Base-by-base conservation (phyloP, 2,888 invertebrate species). In the Alitta virens region DNA sequence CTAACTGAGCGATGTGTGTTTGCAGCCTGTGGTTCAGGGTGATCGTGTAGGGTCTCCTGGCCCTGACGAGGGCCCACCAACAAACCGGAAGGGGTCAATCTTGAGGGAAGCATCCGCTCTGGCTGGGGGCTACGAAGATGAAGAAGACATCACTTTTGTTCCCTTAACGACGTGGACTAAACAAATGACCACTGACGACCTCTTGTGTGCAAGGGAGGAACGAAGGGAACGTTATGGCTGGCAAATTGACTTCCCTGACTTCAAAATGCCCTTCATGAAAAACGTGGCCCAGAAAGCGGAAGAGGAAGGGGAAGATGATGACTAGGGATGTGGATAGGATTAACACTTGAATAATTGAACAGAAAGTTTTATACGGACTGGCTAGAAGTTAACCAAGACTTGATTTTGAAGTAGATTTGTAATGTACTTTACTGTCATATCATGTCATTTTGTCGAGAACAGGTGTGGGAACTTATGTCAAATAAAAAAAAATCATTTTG, bases 181-280 rank as follows among this genome's bases (percentile, higher is more conserved):
- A 60, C 78, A 79, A 66, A 68, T 74, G 21, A 76, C 74, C 26
- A 78, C 80, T 1, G 63, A 73, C 49, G 75, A 81, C 56, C 72
- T 81, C 23, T 71, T 82, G 1, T 54, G 64, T 0, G 73, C 76
- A 7, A 75, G 75, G 59, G 73, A 69, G 43, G 63, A 71, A 1
- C 69, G 70, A 23, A 63, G 82, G 18, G 75, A 81, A 2, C 70
- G 79, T 23, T 82, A 75, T 67, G 78, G 79, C 18, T 82, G 81
- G 81, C 77, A 80, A 59, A 78, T 81, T 21, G 82, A 82, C 70
- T 82, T 82, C 63, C 61, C 64, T 16, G 80, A 80, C 65, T 81
- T 79, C 68, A 71, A 77, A 64, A 80, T 79, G 77, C 80, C 80
- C 2, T 81, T 81, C 67, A 70, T 75, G 49, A 72, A 76, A 62